Base-by-base conservation (phyloP, 2,113 vertebrate species). In the Pseudonaja textilis region DNA sequence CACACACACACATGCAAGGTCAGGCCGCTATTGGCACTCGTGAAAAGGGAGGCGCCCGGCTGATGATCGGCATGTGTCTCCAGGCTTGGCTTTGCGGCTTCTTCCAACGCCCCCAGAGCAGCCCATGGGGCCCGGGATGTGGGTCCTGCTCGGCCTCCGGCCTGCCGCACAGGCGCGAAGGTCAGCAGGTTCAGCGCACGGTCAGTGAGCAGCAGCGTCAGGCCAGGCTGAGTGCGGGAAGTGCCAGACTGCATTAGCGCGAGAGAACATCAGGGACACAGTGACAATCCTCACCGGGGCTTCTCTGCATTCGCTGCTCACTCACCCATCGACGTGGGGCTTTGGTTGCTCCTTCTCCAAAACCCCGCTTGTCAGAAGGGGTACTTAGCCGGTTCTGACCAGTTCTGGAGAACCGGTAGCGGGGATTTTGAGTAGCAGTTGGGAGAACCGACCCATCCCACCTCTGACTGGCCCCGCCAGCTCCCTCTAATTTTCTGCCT, bases 181-280 rank as follows among this genome's bases (percentile, higher is more conserved):
- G 91, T 69, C 94, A 95, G 94, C 90, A 95, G 97, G 96, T 96
- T 97, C 95, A 95, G n/a, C 3, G 93, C 93, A 94, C 96, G 98
- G 98, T 98, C 98, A 98, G 92, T 95, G 97, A 95, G 91, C 97
- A 96, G 95, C 95, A 94, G 88, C 6, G 10, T 20, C 93, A 94
- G 96, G 93, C 95, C 93, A 92, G 96, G 92, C 92, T 4, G 97
- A 95, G 96, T 96, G 96, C 97, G 54, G 29, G 85, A 97, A 95
- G 96, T 98, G 98, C 97, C 97, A 97, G 94, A 94, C 95, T 97
- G 96, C 97, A 98, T 98, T 98, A 98, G 96, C 92, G 8, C 96
- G 93, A 94, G 95, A 95, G 93, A 89, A 96, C 96, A 34, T 95
- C 96, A 95, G 96, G 94, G 97, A 96, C 95, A 91, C 93, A 94